A percentile compares a stretch with the other conserved stretches of the same genome.
phyloP scores from a whole-genome alignment of 2,797 vertebrate species.

The Sebastolobus alascanus region DNA sequence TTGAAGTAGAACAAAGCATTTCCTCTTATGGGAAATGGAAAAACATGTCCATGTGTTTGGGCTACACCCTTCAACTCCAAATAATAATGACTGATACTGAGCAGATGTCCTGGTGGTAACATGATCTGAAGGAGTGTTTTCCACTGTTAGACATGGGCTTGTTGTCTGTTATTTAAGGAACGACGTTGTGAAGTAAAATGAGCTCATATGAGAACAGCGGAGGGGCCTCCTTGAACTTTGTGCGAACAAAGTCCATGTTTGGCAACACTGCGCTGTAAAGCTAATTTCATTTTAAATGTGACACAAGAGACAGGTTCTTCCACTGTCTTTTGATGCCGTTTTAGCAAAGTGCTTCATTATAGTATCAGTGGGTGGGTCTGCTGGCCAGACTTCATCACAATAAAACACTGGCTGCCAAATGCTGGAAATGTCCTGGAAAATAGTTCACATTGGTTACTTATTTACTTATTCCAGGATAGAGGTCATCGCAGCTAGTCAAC shows the following conservation, averaged over 20 bases:
- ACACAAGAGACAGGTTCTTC: not conserved
- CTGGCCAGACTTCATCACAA: not conserved
- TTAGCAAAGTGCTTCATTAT: conserved; percentile 3
- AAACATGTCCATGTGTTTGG: conserved; percentile 36
- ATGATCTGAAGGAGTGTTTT: conserved; percentile 9
- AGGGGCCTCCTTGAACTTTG: not conserved
- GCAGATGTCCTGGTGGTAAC: conserved; percentile 50
- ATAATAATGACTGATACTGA: conserved; percentile 31
- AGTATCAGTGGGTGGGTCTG: not conserved
- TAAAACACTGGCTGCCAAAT: not conserved
- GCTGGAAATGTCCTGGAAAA: conserved; percentile 3
- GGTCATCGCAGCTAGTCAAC: accelerated
- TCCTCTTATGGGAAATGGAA: conserved; percentile 1
- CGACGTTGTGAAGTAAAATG: not conserved
- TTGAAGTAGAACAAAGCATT: conserved; percentile 2
- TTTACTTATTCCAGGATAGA: conserved; percentile 1
- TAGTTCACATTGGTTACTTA: not conserved
- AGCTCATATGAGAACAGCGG: conserved; percentile 1
- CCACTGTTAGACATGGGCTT: not conserved
- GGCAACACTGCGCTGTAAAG: not conserved
- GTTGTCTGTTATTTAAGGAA: not conserved
- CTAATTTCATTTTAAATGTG: conserved; percentile 5
- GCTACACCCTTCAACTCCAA: conserved; percentile 17
- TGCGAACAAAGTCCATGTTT: conserved; percentile 25
- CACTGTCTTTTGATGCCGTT: not conserved